Base-by-base conservation (phyloP, 1,140 invertebrate species). In the Bombyx mori region DNA sequence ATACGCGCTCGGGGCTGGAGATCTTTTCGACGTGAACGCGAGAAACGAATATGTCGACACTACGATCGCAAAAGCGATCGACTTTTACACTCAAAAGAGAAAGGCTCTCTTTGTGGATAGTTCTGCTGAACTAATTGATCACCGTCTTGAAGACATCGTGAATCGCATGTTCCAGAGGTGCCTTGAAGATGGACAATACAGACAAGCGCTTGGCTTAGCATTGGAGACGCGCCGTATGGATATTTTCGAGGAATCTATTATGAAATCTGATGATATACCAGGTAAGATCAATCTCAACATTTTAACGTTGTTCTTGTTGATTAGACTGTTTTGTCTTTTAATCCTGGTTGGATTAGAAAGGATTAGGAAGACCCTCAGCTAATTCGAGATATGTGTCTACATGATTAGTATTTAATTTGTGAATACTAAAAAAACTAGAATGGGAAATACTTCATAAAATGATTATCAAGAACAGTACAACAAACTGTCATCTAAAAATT, bases 131-230 rank as follows among this genome's bases (percentile, higher is more conserved):
- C 86, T 90, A 1, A 95, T 98, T 65, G 98, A 99, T 86, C 90
- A 93, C 2, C 91, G 97, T 50, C 86, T 99, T 55, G 97, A 98
- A 82, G 93, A 92, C 2, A 98, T 99, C 68, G 97, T 99, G 0
- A 96, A 99, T 82, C 91, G 96, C 52, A 99, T 99, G 96, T 99
- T 99, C 79, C 94, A 98, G 69, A 89, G 97, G 63, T 99, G 98
- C 75, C 90, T 99, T 47, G 95, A 97, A 62, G 97, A 98, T 84
- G 94, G 94, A 56, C 97, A 99, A 75, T 98, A 94, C 80, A 93
- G 96, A 54, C 97, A 99, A 79, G 96, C 95, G 9, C 88, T 99
- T 42, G 98, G 98, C 0, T 92, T 99, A 73, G 96, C 97, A 8
- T 86, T 99, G 44, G 98, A 99, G 89, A 98, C 97, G 0, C 90